Evolutionary conservation across 2,888 invertebrate genomes (phyloP), one percentile per base, ranked within the genome.

Genomic region (Plagodis dolabraria): DNA sequence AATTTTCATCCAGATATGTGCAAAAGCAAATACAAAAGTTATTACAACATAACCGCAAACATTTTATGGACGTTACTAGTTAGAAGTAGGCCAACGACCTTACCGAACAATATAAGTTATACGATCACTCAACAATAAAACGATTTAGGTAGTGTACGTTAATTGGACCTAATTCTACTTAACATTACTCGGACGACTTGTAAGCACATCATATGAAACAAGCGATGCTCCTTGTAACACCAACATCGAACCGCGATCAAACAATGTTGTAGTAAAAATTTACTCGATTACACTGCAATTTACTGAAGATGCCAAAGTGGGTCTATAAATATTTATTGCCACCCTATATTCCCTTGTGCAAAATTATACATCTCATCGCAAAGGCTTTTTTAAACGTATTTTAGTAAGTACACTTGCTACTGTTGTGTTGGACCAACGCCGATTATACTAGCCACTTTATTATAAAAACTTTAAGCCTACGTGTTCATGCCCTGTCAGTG

Each of bases 261-360:
- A 64, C 63, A 58, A 64, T 57, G 51, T 85, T 83, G 86, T 81
- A 77, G 77, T 85, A 83, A 86, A 83, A 79, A 77, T 80, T 81
- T 82, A 82, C 84, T 84, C 80, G 86, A 88, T 91, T 87, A 88
- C 88, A 83, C 80, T 64, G 85, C 87, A 89, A 89, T 91, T 87
- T 87, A 83, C 77, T 75, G 69, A 77, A 80, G 82, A 81, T 79
- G 83, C 84, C 82, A 86, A 85, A 86, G 80, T 80, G 83, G 82
- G 69, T 82, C 82, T 85, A 89, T 92, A 92, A 90, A 91, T 91
- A 88, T 91, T 92, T 91, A 92, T 86, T 85, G 80, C 82, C 80
- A 59, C 72, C 74, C 74, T 79, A 83, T 79, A 79, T 76, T 76
- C 71, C 61, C 69, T 74, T 73, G 72, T 63, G 71, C 78, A 65